Evolutionary conservation across 2,113 vertebrate genomes (phyloP).

Genomic region (Siphamia tubifer): DNA sequence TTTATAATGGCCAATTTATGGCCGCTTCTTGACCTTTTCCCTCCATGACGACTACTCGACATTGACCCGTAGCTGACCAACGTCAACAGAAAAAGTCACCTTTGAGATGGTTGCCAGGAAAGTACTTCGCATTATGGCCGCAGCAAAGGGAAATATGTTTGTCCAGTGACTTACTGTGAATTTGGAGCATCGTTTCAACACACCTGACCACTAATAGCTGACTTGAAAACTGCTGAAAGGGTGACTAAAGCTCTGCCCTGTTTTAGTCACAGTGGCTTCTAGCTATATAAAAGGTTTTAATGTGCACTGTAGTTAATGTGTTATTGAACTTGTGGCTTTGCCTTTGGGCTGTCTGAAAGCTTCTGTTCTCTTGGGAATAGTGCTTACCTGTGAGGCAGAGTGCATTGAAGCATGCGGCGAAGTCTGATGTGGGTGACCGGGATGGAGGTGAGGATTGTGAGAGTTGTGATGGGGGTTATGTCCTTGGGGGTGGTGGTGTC

Average conservation of each 20-base stretch:
- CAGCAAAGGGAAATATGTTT: conserved; percentile 32
- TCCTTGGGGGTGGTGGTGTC: conserved; percentile 91
- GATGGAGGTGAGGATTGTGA: conserved; percentile 93
- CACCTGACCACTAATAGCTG: conserved; percentile 44
- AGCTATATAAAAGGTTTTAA: conserved; percentile 33
- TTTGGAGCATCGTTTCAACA: conserved; percentile 39
- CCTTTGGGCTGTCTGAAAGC: conserved; percentile 23
- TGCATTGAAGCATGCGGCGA: conserved; percentile 91
- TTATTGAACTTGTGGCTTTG: conserved; percentile 50
- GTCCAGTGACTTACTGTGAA: conserved; percentile 31
- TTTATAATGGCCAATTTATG: conserved; percentile 30
- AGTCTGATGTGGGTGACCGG: conserved; percentile 90
- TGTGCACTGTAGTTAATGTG: conserved; percentile 39
- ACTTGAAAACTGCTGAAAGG: conserved; percentile 32
- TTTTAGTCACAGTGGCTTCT: conserved; percentile 21
- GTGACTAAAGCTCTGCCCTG: conserved; percentile 21
- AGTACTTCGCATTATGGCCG: conserved; percentile 43
- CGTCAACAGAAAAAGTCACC: conserved; percentile 25
- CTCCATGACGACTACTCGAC: conserved; percentile 8
- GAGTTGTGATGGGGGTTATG: conserved; percentile 92
- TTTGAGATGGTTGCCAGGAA: conserved; percentile 50
- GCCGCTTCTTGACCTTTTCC: conserved; percentile 41
- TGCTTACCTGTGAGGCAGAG: conserved; percentile 90
- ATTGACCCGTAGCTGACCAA: conserved; percentile 55
- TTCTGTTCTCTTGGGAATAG: background rate